Base-by-base conservation (phyloP, 2,888 invertebrate genomes). In the Tipula lateralis region DNA sequence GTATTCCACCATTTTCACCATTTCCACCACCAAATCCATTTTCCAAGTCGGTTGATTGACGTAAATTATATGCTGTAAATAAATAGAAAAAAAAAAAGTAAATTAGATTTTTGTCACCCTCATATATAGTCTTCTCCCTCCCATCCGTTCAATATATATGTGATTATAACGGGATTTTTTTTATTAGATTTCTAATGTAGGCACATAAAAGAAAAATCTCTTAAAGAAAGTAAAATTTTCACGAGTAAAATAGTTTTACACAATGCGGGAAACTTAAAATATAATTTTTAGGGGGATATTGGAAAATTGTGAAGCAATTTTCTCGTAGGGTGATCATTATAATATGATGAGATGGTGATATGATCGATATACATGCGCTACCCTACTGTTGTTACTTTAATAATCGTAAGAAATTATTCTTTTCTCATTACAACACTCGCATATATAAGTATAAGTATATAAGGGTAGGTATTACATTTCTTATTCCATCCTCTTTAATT, bases 61-160 rank as follows among this genome's bases (percentile, higher is more conserved):
- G 82, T 82, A 82, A 82, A 82, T 82, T 82, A 32, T 82, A 82
- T 32, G 29, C 82, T 82, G 82, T 6, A 82, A 82, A 82, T 82
- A 82, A 82, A 82, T 29, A 82, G 82, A 29, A 82, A 82, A 82
- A 30, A n/a, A n/a, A 82, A 24, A 66, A 66, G 9, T 66, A 66
- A 66, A 66, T 66, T 66, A 66, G 66, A 66, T 66, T 66, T 66
- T 66, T 82, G 82, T 82, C 82, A 82, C 82, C 82, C 82, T 30
- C 13, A 82, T 2, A 80, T 5, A 39, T 7, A 24, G 44, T n/a
- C 36, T 2, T 32, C 9, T 13, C 13, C 13, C 44, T 44, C 44
- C 16, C 44, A 32, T 32, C 44, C 1, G 7, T 12, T 66, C 66
- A 24, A n/a, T n/a, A n/a, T n/a, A n/a, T n/a, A n/a, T n/a, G n/a